Evolutionary conservation across 2,888 invertebrate species (phyloP).

Genomic region (Epinotia nisella): DNA sequence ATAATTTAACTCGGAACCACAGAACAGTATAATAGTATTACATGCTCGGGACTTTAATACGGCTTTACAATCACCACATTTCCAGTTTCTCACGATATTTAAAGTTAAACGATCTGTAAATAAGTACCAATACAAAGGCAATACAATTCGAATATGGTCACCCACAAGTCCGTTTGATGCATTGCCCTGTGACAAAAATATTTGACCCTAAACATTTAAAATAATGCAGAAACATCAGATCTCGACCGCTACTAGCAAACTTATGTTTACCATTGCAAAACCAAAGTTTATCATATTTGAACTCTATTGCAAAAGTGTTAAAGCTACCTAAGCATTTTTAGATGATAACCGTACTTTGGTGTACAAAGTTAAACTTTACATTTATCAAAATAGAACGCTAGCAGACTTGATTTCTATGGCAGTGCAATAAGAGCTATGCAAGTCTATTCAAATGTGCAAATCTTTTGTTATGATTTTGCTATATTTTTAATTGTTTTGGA

Average conservation of each 20-base stretch:
- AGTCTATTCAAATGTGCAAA: conserved; percentile 43
- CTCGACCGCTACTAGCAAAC: conserved; percentile 29
- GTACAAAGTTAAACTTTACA: conserved; percentile 47
- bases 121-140: conserved; percentile 53
- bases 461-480: conserved; percentile 65
- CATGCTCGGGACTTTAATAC: background rate
- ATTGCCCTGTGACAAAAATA: conserved; percentile 60
- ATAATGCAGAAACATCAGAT: conserved; percentile 60
- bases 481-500: conserved; percentile 69
- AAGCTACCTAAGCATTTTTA: conserved; percentile 52
- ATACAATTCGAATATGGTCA: conserved; percentile 61
- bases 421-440: conserved; percentile 39
- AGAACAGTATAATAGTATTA: too few relatives aligned
- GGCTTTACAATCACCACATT: conserved; percentile 16
- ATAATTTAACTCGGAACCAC: conserved; percentile 3
- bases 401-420: conserved; percentile 48
- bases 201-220: conserved; percentile 67
- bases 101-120: conserved; percentile 50
- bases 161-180: conserved; percentile 55
- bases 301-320: conserved; percentile 64
- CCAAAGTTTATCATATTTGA: background rate
- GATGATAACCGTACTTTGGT: conserved; percentile 54
- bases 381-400: conserved; percentile 10
- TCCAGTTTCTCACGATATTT: conserved; percentile 64
- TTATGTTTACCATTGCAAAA: background rate